Percentiles rank a stretch among this genome's conserved stretches.
Conservation (phyloP, 1,140 invertebrate species). For the Micrasema longulum region DNA sequence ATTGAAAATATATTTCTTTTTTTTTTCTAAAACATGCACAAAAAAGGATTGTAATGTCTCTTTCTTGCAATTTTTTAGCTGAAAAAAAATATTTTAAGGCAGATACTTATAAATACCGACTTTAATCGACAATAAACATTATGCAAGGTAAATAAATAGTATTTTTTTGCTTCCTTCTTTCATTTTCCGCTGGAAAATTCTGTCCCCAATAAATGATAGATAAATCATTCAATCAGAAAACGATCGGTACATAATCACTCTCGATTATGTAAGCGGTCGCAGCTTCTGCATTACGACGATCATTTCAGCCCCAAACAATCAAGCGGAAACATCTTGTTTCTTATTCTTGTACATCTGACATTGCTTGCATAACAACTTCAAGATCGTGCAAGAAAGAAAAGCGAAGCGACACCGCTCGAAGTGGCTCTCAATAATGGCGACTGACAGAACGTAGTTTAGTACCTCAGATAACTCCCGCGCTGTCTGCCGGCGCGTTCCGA, state of each 20-base stretch:
- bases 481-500: conserved; percentile 33
- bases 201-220: conserved; percentile 3
- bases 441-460: conserved; percentile 16
- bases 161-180: too few species aligned
- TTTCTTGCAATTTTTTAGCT: too few species aligned
- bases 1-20: too few species aligned
- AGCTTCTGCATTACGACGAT: conserved; percentile 9
- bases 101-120: too few species aligned
- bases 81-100: too few species aligned
- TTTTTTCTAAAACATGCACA: too few species aligned
- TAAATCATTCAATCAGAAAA: conserved; percentile 18
- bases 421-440: conserved; percentile 26
- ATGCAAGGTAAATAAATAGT: too few species aligned
- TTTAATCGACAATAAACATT: too few species aligned
- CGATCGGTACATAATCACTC: neutral
- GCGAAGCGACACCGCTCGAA: conserved; percentile 24
- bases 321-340: conserved; percentile 15
- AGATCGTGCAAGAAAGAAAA: conserved; percentile 33
- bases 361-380: conserved; percentile 22
- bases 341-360: conserved; percentile 4
- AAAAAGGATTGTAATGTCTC: too few species aligned
- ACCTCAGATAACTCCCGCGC: conserved; percentile 40
- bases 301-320: conserved; percentile 29
- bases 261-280: conserved; percentile 9
- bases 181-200: too few species aligned